Conservation (phyloP, 2,888 invertebrate genomes). For the Tupiocoris notatus region DNA sequence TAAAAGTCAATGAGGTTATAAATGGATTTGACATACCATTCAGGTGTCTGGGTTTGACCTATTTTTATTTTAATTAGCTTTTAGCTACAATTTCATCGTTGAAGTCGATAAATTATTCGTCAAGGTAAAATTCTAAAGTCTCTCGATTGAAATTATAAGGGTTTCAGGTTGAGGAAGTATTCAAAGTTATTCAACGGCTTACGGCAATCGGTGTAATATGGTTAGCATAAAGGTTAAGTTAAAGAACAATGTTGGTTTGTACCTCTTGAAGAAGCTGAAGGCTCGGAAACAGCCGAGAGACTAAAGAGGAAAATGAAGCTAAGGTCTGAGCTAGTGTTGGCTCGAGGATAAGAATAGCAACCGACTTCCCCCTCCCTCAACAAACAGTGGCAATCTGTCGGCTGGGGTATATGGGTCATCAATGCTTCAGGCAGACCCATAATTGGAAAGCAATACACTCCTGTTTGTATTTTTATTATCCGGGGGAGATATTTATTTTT, state of each 20-base stretch:
- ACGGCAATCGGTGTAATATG: no score
- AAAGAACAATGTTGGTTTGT: neutral
- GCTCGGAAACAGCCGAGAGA: constrained; percentile 36
- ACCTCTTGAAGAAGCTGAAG: constrained; percentile 35
- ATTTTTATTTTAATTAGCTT: neutral
- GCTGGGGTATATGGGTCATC: constrained; percentile 36
- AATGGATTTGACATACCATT: constrained; percentile 22
- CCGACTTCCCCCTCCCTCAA: constrained; percentile 14
- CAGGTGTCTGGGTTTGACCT: constrained; percentile 31
- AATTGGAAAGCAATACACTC: constrained; percentile 11
- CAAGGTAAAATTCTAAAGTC: no score
- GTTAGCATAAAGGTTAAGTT: neutral
- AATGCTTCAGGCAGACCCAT: constrained; percentile 24
- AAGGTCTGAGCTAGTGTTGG: constrained; percentile 25
- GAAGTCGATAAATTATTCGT: no score
- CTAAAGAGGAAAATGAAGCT: constrained; percentile 26
- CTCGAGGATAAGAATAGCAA: constrained; percentile 30
- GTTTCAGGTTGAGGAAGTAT: no score
- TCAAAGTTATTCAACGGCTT: no score
- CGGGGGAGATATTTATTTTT: neutral
- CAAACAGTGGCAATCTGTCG: constrained; percentile 20
- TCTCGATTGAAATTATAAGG: no score
- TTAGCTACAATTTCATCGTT: neutral
- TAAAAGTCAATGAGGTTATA: constrained; percentile 33
- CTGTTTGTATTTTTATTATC: constrained; percentile 1